A percentile compares a stretch with the other conserved stretches of the same genome.
phyloP scores from a whole-genome alignment of 2,797 vertebrate species.

The Sebastes itinus region DNA sequence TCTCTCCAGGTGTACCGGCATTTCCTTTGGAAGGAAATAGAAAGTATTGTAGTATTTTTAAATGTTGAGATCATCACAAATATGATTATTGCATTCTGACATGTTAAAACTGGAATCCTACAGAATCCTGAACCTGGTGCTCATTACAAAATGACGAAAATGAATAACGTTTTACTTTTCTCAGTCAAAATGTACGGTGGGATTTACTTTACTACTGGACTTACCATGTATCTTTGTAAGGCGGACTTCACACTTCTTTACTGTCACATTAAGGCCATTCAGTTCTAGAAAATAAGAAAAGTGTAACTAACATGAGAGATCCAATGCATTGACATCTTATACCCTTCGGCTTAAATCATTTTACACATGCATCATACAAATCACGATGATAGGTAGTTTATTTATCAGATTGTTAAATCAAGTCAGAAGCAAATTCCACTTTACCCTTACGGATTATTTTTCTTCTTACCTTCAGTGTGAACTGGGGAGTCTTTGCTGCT shows the following conservation, averaged over 20 bases:
- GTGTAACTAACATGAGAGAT: neutral
- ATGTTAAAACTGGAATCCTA: neutral
- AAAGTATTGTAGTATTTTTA: neutral
- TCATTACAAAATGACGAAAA: too few species aligned
- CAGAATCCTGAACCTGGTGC: neutral
- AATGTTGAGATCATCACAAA: neutral
- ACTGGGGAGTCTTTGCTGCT: neutral
- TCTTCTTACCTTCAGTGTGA: constrained; percentile 24
- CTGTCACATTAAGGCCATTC: constrained; percentile 40
- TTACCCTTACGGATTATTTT: neutral
- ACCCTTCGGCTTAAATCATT: neutral
- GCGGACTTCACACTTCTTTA: constrained; percentile 80
- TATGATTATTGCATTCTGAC: neutral
- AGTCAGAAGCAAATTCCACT: neutral
- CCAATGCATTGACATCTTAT: neutral
- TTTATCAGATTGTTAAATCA: neutral
- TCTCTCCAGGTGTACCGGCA: constrained; percentile 1
- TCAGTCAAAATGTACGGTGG: neutral
- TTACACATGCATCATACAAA: neutral
- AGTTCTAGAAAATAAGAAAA: constrained; percentile 60
- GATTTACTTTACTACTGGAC: neutral
- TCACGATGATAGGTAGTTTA: neutral
- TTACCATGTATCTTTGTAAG: constrained; percentile 77
- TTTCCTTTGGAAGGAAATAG: constrained; percentile 30
- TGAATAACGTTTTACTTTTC: neutral